phyloP scores from a whole-genome alignment of 2,797 vertebrate genomes.

The Chromobotia macracanthus region DNA sequence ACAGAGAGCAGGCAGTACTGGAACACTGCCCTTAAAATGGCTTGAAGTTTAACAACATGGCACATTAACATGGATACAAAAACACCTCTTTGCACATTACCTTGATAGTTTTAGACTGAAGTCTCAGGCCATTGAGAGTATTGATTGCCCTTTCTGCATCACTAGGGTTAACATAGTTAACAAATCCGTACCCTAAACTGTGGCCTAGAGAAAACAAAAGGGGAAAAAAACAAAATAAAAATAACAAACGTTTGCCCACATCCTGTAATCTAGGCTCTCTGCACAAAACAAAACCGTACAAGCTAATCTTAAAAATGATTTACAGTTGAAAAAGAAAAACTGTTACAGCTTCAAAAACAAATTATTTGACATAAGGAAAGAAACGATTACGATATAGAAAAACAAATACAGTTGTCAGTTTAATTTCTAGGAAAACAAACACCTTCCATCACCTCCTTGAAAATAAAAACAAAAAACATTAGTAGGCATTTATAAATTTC shows the following conservation, averaged over 20 bases:
- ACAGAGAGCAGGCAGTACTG: slow-evolving; percentile 62
- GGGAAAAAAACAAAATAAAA: slow-evolving; percentile 79
- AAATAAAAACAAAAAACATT: slow-evolving; percentile 54
- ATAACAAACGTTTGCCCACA: slow-evolving; percentile 76
- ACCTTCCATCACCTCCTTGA: slow-evolving; percentile 44
- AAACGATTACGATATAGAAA: slow-evolving; percentile 24
- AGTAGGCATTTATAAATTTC: slow-evolving; percentile 32
- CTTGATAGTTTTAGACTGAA: slow-evolving; percentile 99
- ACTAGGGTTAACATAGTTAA: slow-evolving; percentile 98
- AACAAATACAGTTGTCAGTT: neutral
- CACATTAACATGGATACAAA: slow-evolving; percentile 77
- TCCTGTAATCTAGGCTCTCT: slow-evolving; percentile 63
- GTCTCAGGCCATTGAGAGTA: slow-evolving; percentile 98
- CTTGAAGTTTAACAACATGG: slow-evolving; percentile 73
- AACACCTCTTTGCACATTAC: slow-evolving; percentile 80
- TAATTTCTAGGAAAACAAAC: slow-evolving; percentile 31
- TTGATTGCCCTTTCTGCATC: slow-evolving; percentile 99
- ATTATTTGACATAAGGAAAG: slow-evolving; percentile 25
- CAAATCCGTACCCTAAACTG: slow-evolving; percentile 99
- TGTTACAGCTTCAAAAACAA: neutral
- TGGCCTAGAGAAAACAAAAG: slow-evolving; percentile 87
- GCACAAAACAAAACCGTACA: slow-evolving; percentile 53
- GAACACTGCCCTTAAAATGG: slow-evolving; percentile 67
- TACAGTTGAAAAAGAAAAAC: slow-evolving; percentile 20
- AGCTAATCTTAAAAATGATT: slow-evolving; percentile 28